Conservation (phyloP, 2,888 invertebrate genomes). For the Heliothis peltigera region DNA sequence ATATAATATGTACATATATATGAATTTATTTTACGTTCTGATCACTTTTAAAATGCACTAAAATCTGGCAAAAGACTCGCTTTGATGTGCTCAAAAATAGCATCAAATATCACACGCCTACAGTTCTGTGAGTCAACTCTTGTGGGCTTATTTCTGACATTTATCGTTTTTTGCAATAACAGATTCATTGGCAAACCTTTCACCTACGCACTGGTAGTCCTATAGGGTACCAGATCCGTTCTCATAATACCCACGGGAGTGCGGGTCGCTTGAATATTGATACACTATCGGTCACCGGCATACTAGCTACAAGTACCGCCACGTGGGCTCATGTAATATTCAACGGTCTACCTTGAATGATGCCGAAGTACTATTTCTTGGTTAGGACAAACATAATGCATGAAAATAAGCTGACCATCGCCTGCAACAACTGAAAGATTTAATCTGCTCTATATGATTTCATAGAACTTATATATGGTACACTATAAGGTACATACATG, state of each 20-base stretch:
- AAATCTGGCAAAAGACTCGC: too few species aligned
- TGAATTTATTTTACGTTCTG: too few species aligned
- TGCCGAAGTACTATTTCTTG: background rate
- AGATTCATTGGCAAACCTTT: background rate
- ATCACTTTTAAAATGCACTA: too few species aligned
- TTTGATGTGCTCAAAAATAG: background rate
- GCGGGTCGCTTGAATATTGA: constrained; percentile 31
- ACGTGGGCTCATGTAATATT: constrained; percentile 2
- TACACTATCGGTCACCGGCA: background rate
- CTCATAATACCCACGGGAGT: constrained; percentile 29
- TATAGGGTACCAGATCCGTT: constrained; percentile 12
- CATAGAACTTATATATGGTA: too few species aligned
- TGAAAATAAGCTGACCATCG: background rate
- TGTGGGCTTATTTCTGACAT: background rate
- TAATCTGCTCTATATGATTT: too few species aligned
- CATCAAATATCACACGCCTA: background rate
- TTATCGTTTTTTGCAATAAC: background rate
- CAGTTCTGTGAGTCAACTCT: background rate
- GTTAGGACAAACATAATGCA: background rate
- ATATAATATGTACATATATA: background rate
- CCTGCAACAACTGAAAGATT: too few species aligned
- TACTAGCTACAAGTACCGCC: background rate
- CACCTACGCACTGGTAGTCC: background rate
- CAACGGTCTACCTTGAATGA: background rate
- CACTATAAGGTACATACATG: too few species aligned